Conservation (phyloP, 1,140 invertebrate species). For the Pachyrhynchus sulphureomaculatus region DNA sequence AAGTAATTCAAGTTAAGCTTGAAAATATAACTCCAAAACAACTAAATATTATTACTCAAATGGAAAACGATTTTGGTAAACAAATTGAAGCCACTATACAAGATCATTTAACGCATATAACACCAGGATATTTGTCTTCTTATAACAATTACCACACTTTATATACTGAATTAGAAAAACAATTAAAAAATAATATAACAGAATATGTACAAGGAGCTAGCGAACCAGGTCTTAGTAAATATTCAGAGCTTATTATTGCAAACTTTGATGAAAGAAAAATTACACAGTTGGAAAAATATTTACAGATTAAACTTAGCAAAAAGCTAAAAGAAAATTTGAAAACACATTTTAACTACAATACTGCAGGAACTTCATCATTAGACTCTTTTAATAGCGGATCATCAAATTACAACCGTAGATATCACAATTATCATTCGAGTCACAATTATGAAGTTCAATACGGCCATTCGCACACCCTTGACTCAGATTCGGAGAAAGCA, state of each 20-base stretch:
- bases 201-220: constrained; percentile 1
- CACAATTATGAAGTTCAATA: no score
- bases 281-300: no score
- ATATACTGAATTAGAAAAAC: constrained; percentile 2
- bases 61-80: constrained; percentile 8
- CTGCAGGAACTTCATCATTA: neutral
- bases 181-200: constrained; percentile 5
- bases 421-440: no score
- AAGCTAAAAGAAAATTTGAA: no score
- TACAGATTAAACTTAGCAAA: no score
- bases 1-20: constrained; percentile 18
- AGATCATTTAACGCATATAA: neutral
- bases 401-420: no score
- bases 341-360: no score
- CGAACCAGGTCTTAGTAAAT: neutral
- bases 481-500: no score
- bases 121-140: neutral
- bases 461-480: no score
- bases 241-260: neutral
- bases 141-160: neutral
- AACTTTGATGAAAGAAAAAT: no score
- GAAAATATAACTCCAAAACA: constrained; percentile 18
- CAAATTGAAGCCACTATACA: neutral
- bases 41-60: neutral
- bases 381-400: no score